Base-by-base conservation (phyloP, 2,113 vertebrate genomes). In the Rhizomys pruinosus region DNA sequence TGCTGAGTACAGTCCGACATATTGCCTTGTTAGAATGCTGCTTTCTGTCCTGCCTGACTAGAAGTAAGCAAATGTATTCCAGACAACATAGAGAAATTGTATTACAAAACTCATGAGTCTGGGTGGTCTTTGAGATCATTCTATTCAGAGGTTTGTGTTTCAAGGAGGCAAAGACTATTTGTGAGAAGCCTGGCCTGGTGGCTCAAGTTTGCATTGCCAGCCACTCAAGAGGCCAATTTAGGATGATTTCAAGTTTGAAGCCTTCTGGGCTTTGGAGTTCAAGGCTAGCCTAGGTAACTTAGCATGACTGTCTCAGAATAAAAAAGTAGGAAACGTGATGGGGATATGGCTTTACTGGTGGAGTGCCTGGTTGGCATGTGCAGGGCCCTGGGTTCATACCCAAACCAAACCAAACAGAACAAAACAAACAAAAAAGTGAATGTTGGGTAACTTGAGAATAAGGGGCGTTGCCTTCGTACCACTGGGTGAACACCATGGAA, bases 61-160 rank as follows among this genome's bases (percentile, higher is more conserved):
- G 63, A 77, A 93, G 68, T 69, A 87, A 55, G 74, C 81, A 87
- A 52, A 86, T 90, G 34, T 59, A 32, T 85, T 80, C 68, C 64
- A 89, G 89, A 77, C n/a, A 61, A 90, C 52, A 39, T 29, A 68
- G 47, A 91, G 44, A 86, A 89, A 73, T 44, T n/a, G 4, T 57
- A 17, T 76, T 91, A 63, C n/a, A 19, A 44, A 86, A 59, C 61
- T 80, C 34, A 64, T 61, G 32, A 84, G 44, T 84, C 80, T 22
- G 4, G 9, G 44, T 71, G 37, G 68, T 80, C 52, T 39, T 39
- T 29, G 52, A 89, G 79, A 71, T 64, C 25, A 3, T 81, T 90
- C 86, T 52, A 22, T 61, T 47, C 47, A 84, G 79, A 90, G 5
- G 3, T 71, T 39, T 42, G 44, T 77, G 47, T 61, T 34, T 12